Percentiles rank a stretch among this genome's conserved stretches.
These are phyloP conservation scores for Diplodus sargus DNA, from an alignment of 2,797 vertebrate genomes.

Conservation along the genomic window DNA sequence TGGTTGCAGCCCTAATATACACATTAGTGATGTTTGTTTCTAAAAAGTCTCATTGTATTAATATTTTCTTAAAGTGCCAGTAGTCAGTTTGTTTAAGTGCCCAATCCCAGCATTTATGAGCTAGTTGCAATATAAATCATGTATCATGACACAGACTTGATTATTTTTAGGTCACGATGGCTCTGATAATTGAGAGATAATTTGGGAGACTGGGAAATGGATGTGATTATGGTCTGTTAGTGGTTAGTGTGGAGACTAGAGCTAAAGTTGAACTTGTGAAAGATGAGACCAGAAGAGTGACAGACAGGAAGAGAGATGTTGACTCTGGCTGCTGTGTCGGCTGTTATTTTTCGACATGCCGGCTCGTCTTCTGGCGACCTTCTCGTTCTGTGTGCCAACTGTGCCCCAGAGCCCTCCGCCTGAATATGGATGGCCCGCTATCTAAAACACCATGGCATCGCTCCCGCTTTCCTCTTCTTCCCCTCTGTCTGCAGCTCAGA, in stretches of 20 bases:
- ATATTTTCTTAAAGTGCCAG: too few relatives aligned
- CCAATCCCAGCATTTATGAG: too few relatives aligned
- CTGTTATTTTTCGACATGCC: slow-evolving; percentile 54
- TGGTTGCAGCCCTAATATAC: too few relatives aligned
- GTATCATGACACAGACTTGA: too few relatives aligned
- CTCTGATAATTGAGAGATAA: too few relatives aligned
- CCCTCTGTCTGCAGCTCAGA: slow-evolving; percentile 22
- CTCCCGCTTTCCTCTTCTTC: slow-evolving; percentile 23
- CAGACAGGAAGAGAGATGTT: slow-evolving; percentile 56
- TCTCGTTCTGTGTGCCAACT: slow-evolving; percentile 67
- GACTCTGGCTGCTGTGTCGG: slow-evolving; percentile 54
- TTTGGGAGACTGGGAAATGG: not conserved
- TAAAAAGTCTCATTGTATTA: too few relatives aligned
- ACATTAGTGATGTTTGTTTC: too few relatives aligned
- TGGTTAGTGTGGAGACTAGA: slow-evolving; percentile 3
- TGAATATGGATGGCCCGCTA: slow-evolving; percentile 81
- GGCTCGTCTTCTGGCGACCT: slow-evolving; percentile 68
- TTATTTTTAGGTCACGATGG: too few relatives aligned
- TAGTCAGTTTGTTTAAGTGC: too few relatives aligned
- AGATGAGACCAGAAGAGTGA: slow-evolving; percentile 21
- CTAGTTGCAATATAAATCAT: too few relatives aligned
- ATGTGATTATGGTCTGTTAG: not conserved
- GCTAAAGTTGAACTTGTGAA: slow-evolving; percentile 16
- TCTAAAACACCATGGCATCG: slow-evolving; percentile 59
- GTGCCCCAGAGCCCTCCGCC: slow-evolving; percentile 60